Evolutionary conservation across 2,888 invertebrate species (phyloP).

Genomic region (Vesta saturnalis): DNA sequence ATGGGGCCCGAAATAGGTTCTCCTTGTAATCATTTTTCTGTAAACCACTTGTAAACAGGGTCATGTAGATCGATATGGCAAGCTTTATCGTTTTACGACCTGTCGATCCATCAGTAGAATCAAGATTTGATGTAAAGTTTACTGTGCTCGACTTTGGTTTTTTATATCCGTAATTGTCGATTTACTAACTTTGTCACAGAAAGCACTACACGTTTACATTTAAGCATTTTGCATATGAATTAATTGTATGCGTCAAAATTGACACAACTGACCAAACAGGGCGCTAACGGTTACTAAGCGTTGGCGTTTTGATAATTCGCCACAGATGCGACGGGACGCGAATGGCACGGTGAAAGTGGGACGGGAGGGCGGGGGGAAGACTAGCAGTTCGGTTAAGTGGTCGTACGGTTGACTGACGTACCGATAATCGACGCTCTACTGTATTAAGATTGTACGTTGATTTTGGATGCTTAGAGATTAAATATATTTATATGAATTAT

Average conservation of each 20-base stretch:
- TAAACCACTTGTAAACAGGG: too few relatives aligned
- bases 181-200: slow-evolving; percentile 16
- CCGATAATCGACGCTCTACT: slow-evolving; percentile 3
- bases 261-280: neutral
- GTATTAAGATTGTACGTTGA: too few relatives aligned
- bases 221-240: slow-evolving; percentile 10
- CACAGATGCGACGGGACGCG: neutral
- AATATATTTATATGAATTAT: too few relatives aligned
- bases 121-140: slow-evolving; percentile 12
- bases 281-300: neutral
- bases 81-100: slow-evolving; percentile 20
- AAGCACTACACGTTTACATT: slow-evolving; percentile 19
- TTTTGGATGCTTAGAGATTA: too few relatives aligned
- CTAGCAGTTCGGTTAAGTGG: slow-evolving; percentile 13
- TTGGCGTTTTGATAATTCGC: neutral
- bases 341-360: neutral
- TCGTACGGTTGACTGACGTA: too few relatives aligned
- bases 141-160: neutral
- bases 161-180: slow-evolving; percentile 20
- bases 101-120: slow-evolving; percentile 20
- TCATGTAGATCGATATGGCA: slow-evolving; percentile 19
- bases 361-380: neutral
- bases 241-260: neutral
- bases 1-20: slow-evolving; percentile 35
- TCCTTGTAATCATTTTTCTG: slow-evolving; percentile 26